Base-by-base conservation (phyloP, 2,797 vertebrate genomes). In the Argya squamiceps region DNA sequence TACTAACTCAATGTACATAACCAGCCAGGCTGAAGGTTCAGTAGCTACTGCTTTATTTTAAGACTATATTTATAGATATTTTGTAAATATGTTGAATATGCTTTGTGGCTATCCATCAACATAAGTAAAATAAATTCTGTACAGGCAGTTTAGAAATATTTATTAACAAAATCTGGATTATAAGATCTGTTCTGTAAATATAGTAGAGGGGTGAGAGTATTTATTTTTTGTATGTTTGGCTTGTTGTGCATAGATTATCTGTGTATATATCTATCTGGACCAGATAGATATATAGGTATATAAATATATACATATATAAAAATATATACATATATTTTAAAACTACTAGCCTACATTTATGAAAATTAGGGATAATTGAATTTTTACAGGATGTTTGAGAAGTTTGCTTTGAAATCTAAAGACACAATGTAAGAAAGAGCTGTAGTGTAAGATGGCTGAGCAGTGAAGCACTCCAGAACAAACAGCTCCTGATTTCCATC, bases 71-170 rank as follows among this genome's bases (percentile, higher is more conserved):
- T 98, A 98, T 98, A 98, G 97, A 97, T 83, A 95, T 97, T 98
- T 98, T 98, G 98, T 98, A 98, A 98, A 98, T 98, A 98, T 79
- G 94, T 97, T 96, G 93, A 98, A 94, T 97, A 98, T 96, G 97
- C 97, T 98, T 98, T 98, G 98, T 98, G 98, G 98, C 98, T 98
- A 97, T 98, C 98, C 97, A 98, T 98, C 98, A 98, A 97, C 97
- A 98, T 97, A 97, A 97, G 96, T 97, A 96, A 97, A 97, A 97
- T 92, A 95, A 96, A 87, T 71, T 95, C 92, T 98, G 97, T 97
- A 97, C 94, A 97, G 92, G 88, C 90, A 62, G 89, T 92, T 97
- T 98, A 98, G 98, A 97, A 96, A 96, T 98, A 98, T 98, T 98
- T 98, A 98, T 98, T 98, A 98, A 98, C 98, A 97, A 97, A 98